phyloP scores from a whole-genome alignment of 2,888 invertebrate species.

The Antheraea assamensis region DNA sequence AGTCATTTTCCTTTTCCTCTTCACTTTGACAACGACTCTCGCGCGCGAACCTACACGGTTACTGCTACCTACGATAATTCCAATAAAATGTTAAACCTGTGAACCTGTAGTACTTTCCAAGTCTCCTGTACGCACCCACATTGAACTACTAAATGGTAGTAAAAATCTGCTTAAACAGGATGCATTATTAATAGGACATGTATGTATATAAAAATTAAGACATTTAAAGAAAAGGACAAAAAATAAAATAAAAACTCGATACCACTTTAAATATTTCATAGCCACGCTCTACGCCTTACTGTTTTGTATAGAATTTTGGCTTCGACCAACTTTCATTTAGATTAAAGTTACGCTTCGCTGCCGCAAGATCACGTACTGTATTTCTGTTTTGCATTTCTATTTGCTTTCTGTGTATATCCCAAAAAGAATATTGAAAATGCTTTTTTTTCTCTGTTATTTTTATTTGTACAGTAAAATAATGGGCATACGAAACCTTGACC shows the following conservation, averaged over 20 bases:
- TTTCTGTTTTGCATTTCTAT: conserved; percentile 14
- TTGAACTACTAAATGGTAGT: too few relatives aligned
- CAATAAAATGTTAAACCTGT: too few relatives aligned
- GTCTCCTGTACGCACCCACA: too few relatives aligned
- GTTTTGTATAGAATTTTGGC: conserved; percentile 12
- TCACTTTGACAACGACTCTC: too few relatives aligned
- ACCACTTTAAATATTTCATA: background rate
- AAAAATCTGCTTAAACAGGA: too few relatives aligned
- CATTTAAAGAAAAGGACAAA: background rate
- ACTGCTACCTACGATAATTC: too few relatives aligned
- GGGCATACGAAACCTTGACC: background rate
- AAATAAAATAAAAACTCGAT: background rate
- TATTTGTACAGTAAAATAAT: background rate
- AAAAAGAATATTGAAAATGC: conserved; percentile 1
- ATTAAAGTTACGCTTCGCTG: conserved; percentile 15
- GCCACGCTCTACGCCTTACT: background rate
- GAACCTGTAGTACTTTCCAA: too few relatives aligned
- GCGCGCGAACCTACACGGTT: too few relatives aligned
- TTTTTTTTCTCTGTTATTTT: background rate
- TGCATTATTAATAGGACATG: too few relatives aligned
- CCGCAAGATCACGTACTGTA: conserved; percentile 15
- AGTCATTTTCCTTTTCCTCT: too few relatives aligned
- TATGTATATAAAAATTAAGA: too few relatives aligned
- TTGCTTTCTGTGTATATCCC: conserved; percentile 8
- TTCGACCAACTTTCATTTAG: conserved; percentile 12